These are phyloP conservation scores for Caenorhabditis latens DNA, from an alignment of 1,140 invertebrate species.

Conservation along the genomic window DNA sequence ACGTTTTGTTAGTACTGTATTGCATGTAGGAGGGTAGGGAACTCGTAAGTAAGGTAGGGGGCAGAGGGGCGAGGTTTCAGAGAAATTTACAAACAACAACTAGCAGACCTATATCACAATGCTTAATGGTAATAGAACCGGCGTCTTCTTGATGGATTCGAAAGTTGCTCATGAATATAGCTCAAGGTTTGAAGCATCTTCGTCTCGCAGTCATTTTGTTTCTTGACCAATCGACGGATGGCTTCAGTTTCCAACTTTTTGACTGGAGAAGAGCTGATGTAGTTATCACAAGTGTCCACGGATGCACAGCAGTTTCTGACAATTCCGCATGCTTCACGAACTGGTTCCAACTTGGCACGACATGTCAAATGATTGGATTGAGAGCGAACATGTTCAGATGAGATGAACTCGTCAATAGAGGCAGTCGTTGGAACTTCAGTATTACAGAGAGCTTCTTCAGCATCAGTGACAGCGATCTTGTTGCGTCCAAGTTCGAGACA, in stretches of 20 bases:
- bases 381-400: conserved; percentile 40
- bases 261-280: conserved; percentile 56
- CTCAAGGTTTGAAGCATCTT: conserved; percentile 57
- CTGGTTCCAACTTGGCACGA: conserved; percentile 55
- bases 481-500: conserved; percentile 62
- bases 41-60: conserved; percentile 7
- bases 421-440: conserved; percentile 44
- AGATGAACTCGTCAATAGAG: conserved; percentile 53
- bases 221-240: conserved; percentile 17
- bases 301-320: conserved; percentile 58
- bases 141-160: conserved; percentile 55
- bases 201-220: conserved; percentile 52
- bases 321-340: conserved; percentile 41
- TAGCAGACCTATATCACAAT: background rate
- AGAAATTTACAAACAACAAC: conserved; percentile 22
- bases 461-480: conserved; percentile 41
- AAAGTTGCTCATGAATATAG: conserved; percentile 54
- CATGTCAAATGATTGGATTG: conserved; percentile 43
- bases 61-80: background rate
- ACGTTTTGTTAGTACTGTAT: conserved; percentile 34
- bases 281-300: conserved; percentile 50
- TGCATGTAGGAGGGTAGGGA: conserved; percentile 19
- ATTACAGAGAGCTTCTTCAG: conserved; percentile 40
- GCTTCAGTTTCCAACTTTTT: conserved; percentile 48
- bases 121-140: conserved; percentile 48